These are phyloP conservation scores for Anguilla obscura DNA, from an alignment of 2,797 vertebrate species.

Conservation along the genomic window DNA sequence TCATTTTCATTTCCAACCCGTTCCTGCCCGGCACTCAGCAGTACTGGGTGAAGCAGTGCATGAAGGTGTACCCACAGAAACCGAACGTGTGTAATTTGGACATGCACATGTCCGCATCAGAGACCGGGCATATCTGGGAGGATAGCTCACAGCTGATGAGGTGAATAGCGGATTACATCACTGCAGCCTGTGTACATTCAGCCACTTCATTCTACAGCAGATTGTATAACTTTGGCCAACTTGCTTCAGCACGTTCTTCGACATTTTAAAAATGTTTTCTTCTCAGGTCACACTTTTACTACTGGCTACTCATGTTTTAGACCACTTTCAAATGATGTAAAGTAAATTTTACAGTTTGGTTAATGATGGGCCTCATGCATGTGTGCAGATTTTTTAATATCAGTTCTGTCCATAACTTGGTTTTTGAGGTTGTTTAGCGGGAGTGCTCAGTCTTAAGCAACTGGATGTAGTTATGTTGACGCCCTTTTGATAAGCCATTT, in stretches of 20 bases:
- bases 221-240: not conserved
- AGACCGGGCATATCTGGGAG: constrained; percentile 85
- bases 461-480: not conserved
- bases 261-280: not conserved
- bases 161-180: constrained; percentile 57
- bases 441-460: not conserved
- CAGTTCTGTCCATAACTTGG: not conserved
- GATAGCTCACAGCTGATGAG: constrained; percentile 76
- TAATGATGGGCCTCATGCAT: not conserved
- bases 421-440: not conserved
- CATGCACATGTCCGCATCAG: constrained; percentile 84
- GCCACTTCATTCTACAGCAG: not conserved
- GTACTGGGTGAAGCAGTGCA: constrained; percentile 87
- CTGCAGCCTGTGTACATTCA: not conserved
- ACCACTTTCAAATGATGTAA: not conserved
- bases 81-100: constrained; percentile 94
- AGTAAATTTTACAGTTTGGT: not conserved
- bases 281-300: not conserved
- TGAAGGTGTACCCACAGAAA: constrained; percentile 87
- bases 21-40: constrained; percentile 84
- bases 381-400: not conserved
- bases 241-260: too few species aligned
- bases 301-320: not conserved
- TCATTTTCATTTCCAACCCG: constrained; percentile 90
- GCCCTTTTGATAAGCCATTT: not conserved